phyloP scores from a whole-genome alignment of 2,797 vertebrate species.

The Ctenosaura bakeri region DNA sequence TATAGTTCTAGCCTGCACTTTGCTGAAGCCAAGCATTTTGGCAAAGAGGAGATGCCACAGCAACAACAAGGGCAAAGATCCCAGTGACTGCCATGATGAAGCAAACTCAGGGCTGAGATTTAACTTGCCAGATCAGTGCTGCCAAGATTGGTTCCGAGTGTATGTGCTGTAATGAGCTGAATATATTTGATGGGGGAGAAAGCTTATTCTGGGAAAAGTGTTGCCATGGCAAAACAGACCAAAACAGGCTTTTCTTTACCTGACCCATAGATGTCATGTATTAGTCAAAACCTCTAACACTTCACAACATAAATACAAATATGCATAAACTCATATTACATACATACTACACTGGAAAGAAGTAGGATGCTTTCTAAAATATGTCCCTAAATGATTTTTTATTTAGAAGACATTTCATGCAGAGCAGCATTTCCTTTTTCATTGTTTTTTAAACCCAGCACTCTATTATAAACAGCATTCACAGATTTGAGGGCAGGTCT shows the following conservation, averaged over 20 bases:
- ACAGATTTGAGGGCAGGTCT: too few relatives aligned
- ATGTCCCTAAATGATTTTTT: background rate
- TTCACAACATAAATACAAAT: background rate
- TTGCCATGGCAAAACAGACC: background rate
- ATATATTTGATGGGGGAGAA: background rate
- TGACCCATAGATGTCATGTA: background rate
- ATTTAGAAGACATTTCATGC: too few relatives aligned
- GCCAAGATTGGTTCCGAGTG: background rate
- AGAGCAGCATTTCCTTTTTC: too few relatives aligned
- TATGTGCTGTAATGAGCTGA: background rate
- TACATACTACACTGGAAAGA: too few relatives aligned
- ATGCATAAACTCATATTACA: background rate
- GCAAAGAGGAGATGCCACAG: background rate
- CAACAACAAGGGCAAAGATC: background rate
- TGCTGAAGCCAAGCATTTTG: background rate
- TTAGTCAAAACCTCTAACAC: background rate
- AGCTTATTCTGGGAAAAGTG: background rate
- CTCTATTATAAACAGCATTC: too few relatives aligned
- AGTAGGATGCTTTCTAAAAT: background rate
- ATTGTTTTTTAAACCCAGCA: too few relatives aligned
- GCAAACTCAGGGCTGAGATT: background rate
- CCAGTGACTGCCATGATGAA: background rate
- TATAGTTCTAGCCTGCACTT: background rate
- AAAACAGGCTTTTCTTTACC: background rate
- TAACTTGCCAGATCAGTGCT: conserved; percentile 14